Percentiles rank a stretch among this genome's conserved stretches.
phyloP scores from a whole-genome alignment of 2,888 invertebrate genomes.

The Ferrisia virgata region DNA sequence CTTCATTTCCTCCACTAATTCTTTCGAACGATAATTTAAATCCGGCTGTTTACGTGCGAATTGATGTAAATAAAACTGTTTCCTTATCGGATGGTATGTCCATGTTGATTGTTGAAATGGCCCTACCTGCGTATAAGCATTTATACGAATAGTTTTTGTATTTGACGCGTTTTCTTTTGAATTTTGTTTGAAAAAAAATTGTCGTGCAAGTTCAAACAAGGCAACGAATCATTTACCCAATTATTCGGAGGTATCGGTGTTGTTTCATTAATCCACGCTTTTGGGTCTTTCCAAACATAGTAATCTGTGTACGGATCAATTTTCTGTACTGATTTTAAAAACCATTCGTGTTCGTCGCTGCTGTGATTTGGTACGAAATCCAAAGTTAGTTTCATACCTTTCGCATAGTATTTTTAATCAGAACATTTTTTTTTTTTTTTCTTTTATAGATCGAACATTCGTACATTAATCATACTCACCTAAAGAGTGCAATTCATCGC shows the following conservation, averaged over 20 bases:
- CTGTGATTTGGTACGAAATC: slow-evolving; percentile 74
- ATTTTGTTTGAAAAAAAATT: not conserved
- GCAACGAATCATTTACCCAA: no score
- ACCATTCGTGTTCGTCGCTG: slow-evolving; percentile 79
- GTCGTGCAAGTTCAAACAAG: no score
- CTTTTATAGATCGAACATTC: no score
- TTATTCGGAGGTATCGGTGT: slow-evolving; percentile 69
- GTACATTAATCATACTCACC: slow-evolving; percentile 50
- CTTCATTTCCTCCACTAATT: slow-evolving; percentile 52
- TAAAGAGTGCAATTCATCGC: slow-evolving; percentile 53
- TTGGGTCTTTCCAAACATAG: slow-evolving; percentile 72
- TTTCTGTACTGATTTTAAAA: slow-evolving; percentile 63
- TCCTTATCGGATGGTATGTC: slow-evolving; percentile 62
- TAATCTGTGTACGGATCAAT: slow-evolving; percentile 67
- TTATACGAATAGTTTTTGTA: no score
- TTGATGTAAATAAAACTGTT: slow-evolving; percentile 69
- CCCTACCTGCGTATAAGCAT: not conserved
- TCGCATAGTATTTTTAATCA: not conserved
- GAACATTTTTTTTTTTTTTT: no score
- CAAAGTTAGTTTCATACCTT: slow-evolving; percentile 62
- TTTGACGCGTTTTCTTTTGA: no score
- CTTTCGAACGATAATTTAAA: slow-evolving; percentile 64
- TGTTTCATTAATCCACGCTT: slow-evolving; percentile 54
- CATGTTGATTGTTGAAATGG: slow-evolving; percentile 57
- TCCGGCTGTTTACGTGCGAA: slow-evolving; percentile 64